A percentile compares a stretch with the other conserved stretches of the same genome.
Conservation (phyloP, 2,888 invertebrate species). For the Oscheius sp. region DNA sequence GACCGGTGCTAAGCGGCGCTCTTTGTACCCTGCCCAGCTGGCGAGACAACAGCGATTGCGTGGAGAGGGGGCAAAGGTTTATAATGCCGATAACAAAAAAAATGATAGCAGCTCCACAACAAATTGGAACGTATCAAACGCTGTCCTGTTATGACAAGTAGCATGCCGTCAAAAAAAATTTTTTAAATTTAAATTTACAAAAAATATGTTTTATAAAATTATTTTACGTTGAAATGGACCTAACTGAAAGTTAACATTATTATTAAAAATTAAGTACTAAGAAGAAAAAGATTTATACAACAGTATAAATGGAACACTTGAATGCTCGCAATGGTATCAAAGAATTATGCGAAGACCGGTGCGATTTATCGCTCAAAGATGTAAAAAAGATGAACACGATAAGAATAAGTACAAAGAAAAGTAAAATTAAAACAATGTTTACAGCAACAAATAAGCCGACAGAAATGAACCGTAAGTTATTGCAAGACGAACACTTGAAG, state of each 20-base stretch:
- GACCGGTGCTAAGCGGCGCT: background rate
- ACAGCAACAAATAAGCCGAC: background rate
- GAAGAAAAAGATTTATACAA: conserved; percentile 5
- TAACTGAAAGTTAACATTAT: background rate
- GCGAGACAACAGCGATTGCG: conserved; percentile 1
- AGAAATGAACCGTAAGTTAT: conserved; percentile 22
- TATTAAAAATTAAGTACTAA: background rate
- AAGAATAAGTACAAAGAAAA: background rate
- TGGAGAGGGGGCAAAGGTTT: conserved; percentile 24
- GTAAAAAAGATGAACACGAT: background rate
- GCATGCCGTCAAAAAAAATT: background rate
- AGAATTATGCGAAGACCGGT: conserved; percentile 3
- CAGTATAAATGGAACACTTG: background rate
- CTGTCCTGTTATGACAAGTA: background rate
- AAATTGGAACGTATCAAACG: background rate
- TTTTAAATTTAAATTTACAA: too few relatives aligned
- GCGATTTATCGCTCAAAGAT: background rate
- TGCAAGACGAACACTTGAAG: conserved; percentile 20
- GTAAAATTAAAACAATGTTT: background rate
- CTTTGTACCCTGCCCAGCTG: conserved; percentile 32
- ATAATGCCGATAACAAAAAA: background rate
- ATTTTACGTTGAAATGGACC: background rate
- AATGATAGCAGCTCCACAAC: background rate
- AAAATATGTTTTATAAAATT: too few relatives aligned
- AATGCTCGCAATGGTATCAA: conserved; percentile 3